Base-by-base conservation (phyloP, 2,888 invertebrate species). In the Scotopteryx bipunctaria region DNA sequence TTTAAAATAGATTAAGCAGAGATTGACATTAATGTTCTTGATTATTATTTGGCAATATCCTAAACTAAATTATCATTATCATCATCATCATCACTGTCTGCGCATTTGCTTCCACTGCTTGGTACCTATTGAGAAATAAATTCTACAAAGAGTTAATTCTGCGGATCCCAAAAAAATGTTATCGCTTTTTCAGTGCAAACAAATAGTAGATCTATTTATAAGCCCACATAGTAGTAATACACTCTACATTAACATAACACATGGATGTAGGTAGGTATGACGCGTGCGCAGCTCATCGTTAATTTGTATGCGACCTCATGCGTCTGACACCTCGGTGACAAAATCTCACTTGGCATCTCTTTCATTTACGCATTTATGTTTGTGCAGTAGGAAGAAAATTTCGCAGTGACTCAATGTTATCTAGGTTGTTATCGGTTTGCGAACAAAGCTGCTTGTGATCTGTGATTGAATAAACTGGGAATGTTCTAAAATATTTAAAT, bases 251-350 rank as follows among this genome's bases (percentile, higher is more conserved):
- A 43, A 29, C 49, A 49, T 49, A 37, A 15, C 19, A 37, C 4
- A 48, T 29, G 31, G 33, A 41, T 35, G 35, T 40, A 53, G 36
- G n/a, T n/a, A n/a, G n/a, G n/a, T n/a, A 36, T 38, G 45, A 55
- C 65, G 71, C 61, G 57, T 64, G 64, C 69, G 67, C 70, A 66
- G 35, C 48, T 51, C 55, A 59, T 51, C 50, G 58, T 58, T 81
- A 76, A 78, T 81, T 75, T 71, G 76, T 82, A 83, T 83, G 84
- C 83, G 75, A 64, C 73, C 74, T 79, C 81, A 83, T 76, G 78
- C 64, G 55, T 49, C 48, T 49, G 50, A 54, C 57, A 54, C 67
- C 66, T 55, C 60, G 43, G 64, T 71, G 67, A 66, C 55, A 51
- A 38, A 47, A 58, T 69, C 59, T 64, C 63, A 58, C 56, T 61